Evolutionary conservation across 1,140 invertebrate species (phyloP), one percentile per base, ranked within the genome.

Genomic region (Apis florea): DNA sequence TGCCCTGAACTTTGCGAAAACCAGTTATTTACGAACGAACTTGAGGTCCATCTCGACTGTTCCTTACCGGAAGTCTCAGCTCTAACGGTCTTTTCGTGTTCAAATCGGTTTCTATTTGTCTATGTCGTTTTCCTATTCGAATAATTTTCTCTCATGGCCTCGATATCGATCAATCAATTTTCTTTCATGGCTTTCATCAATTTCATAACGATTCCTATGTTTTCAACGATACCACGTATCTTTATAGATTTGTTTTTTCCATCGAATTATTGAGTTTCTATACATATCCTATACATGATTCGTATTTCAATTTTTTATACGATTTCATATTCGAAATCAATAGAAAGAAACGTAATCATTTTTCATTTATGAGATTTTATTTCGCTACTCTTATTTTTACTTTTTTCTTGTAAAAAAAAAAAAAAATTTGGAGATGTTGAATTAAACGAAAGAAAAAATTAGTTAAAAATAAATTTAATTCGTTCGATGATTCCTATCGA

Each of bases 11-110:
- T 87, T 89, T 58, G 81, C 53, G 85, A 83, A 87, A 89, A 89
- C 88, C 88, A 89, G 88, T 89, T 89, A 89, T 89, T 87, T 88
- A 80, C 82, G 83, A 84, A 82, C 69, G 70, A 64, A 53, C 79
- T 49, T 40, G 31, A 61, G 76, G 78, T 70, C 82, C 73, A 71
- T 54, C 31, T 31, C 49, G 40, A 47, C 69, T 68, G 74, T 73
- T 74, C 70, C 67, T 53, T 61, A 68, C 84, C 83, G 87, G 87
- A 89, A 89, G 83, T 85, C 68, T 54, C 82, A 13, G 59, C 67
- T 58, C 74, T 85, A 88, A 88, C 83, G 79, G 81, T 79, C 83
- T 63, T 79, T 80, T 82, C 79, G 59, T 82, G 70, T 64, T 59
- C 71, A 53, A 82, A 81, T 81, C 79, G 51, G 17, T 11, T 40